phyloP scores from a whole-genome alignment of 2,113 vertebrate species.

The Cervus canadensis region DNA sequence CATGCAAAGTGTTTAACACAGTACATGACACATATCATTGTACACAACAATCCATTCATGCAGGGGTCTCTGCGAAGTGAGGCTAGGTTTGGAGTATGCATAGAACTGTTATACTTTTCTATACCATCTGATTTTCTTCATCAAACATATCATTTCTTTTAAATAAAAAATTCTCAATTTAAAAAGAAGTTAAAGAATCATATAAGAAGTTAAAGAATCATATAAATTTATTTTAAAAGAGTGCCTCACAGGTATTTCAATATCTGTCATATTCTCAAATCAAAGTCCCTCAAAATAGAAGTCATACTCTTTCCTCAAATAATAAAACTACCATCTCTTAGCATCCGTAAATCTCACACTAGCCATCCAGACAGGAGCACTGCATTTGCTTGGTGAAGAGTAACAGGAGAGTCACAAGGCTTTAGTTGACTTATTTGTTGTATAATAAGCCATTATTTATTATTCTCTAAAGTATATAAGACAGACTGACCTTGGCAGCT shows the following conservation, averaged over 20 bases:
- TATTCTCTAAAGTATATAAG: slow-evolving; percentile 47
- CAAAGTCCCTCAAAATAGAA: slow-evolving; percentile 43
- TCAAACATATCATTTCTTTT: neutral
- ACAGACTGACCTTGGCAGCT: slow-evolving; percentile 45
- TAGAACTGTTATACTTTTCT: neutral
- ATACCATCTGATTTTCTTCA: neutral
- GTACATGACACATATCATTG: neutral
- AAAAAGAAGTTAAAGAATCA: neutral
- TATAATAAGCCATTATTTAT: slow-evolving; percentile 65
- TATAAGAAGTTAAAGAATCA: neutral
- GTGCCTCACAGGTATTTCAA: neutral
- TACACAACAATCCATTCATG: neutral
- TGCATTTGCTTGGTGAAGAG: slow-evolving; percentile 29
- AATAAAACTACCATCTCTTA: slow-evolving; percentile 25
- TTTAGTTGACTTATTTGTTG: slow-evolving; percentile 57
- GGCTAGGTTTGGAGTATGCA: neutral
- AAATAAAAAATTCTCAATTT: slow-evolving; percentile 26
- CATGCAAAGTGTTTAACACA: neutral
- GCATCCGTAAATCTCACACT: neutral
- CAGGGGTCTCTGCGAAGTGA: neutral
- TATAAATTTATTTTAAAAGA: slow-evolving; percentile 39
- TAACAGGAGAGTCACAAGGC: neutral
- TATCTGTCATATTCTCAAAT: slow-evolving; percentile 29
- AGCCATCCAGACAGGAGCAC: neutral
- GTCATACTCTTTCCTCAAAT: slow-evolving; percentile 41